Evolutionary conservation across 2,797 vertebrate species (phyloP), one percentile per base, ranked within the genome.

Genomic region (Helicolenus hilgendorfi): DNA sequence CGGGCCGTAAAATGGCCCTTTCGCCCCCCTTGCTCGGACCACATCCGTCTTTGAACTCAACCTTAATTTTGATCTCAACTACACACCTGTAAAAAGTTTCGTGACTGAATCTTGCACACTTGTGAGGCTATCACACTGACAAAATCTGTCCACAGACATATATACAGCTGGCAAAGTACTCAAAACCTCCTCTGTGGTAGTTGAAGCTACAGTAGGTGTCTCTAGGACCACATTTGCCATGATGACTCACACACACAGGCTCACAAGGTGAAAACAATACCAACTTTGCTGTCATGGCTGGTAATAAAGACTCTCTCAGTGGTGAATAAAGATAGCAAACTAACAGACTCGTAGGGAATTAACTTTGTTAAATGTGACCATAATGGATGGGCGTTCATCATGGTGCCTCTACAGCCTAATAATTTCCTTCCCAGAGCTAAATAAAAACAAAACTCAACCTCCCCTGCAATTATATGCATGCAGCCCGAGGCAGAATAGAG

Each of bases 361-460:
- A 63, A 2, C 7, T 55, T 41, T 27, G 14, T 36, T 65, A 72
- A 72, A 72, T n/a, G 14, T 65, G 24, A 62, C 55, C 68, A 22
- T 18, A 68, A 69, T 56, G 20, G 33, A 62, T 68, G 22, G 18
- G n/a, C 20, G 4, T 45, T 33, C n/a, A 3, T 49, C 41, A 11
- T 18, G 13, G n/a, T 35, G 53, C 55, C 55, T 41, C 56, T 0
- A 2, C 76, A 69, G 29, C 29, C n/a, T 22, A 55, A 58, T 68
- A 68, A 26, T 53, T 68, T 62, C 63, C 26, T 38, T 63, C 45
- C 14, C 15, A 64, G 18, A 55, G 33, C 33, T 31, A 81, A 72
- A 81, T 55, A 75, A 59, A 78, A 81, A 77, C 59, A 59, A 78
- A 84, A 77, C 31, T 13, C 7, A 13, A 4, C 9, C 20, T 68